Evolutionary conservation across 2,888 invertebrate species (phyloP).

Genomic region (Drosophila suboccidentalis): DNA sequence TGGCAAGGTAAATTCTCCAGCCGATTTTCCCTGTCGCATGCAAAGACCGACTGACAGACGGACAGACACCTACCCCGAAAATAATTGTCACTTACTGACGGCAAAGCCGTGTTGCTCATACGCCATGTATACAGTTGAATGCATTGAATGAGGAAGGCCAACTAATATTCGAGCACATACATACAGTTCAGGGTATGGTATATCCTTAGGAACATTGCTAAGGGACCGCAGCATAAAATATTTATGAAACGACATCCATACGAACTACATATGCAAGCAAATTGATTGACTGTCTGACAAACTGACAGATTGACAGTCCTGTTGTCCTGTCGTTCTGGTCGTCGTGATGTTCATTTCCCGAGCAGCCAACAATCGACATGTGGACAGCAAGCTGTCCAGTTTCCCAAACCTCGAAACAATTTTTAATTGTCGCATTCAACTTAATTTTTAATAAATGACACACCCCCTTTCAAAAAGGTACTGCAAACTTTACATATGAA

Average conservation of each 20-base stretch:
- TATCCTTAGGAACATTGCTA: conserved; percentile 9
- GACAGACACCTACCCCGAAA: conserved; percentile 50
- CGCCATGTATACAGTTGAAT: conserved; percentile 13
- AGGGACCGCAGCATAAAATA: conserved; percentile 57
- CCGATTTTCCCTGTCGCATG: conserved; percentile 16
- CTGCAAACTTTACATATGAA: conserved; percentile 31
- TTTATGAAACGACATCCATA: conserved; percentile 56
- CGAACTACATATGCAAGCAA: conserved; percentile 49
- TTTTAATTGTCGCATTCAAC: conserved; percentile 64
- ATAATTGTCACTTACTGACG: conserved; percentile 76
- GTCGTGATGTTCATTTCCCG: conserved; percentile 15
- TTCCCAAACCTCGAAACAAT: conserved; percentile 34
- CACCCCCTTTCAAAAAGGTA: conserved; percentile 9
- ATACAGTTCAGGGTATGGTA: neutral
- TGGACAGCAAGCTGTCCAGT: conserved; percentile 20
- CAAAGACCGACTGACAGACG: conserved; percentile 9
- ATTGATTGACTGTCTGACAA: conserved; percentile 63
- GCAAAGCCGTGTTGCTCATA: conserved; percentile 30
- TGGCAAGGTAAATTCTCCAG: conserved; percentile 41
- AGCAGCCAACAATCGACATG: conserved; percentile 7
- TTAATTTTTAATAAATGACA: conserved; percentile 68
- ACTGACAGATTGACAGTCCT: conserved; percentile 11
- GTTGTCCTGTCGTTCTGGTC: neutral
- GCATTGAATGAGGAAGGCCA: conserved; percentile 5
- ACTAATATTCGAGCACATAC: conserved; percentile 13